Conservation (phyloP, 1,140 invertebrate species). For the Melipona quadrifasciata region DNA sequence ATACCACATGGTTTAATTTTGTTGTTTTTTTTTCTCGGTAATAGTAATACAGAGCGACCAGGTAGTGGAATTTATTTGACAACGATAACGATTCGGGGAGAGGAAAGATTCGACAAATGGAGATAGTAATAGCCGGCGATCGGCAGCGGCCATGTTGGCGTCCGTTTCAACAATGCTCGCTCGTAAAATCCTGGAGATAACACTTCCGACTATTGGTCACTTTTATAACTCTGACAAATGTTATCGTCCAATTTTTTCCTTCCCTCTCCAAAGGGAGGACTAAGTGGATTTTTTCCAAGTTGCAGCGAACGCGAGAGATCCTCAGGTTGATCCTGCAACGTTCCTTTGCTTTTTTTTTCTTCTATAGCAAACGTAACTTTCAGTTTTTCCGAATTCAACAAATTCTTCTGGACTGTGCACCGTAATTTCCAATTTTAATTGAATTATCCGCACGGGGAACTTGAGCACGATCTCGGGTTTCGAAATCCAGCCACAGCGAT, state of each 20-base stretch:
- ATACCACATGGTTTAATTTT: no score
- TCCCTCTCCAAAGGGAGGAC: no score
- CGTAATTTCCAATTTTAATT: no score
- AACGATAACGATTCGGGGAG: background rate
- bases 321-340: background rate
- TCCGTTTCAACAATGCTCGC: conserved; percentile 14
- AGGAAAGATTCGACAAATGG: background rate
- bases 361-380: background rate
- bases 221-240: conserved; percentile 28
- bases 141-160: background rate
- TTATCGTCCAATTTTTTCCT: background rate
- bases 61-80: background rate
- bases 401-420: no score
- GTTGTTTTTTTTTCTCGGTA: background rate
- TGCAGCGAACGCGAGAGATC: background rate
- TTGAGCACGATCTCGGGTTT: no score
- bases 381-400: no score
- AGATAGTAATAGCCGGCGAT: background rate
- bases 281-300: background rate
- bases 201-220: conserved; percentile 13
- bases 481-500: background rate
- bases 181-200: conserved; percentile 22
- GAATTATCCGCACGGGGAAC: no score
- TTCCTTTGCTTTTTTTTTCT: background rate
- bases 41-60: background rate